Evolutionary conservation across 2,797 vertebrate species (phyloP).

Genomic region (Anguilla megastoma): DNA sequence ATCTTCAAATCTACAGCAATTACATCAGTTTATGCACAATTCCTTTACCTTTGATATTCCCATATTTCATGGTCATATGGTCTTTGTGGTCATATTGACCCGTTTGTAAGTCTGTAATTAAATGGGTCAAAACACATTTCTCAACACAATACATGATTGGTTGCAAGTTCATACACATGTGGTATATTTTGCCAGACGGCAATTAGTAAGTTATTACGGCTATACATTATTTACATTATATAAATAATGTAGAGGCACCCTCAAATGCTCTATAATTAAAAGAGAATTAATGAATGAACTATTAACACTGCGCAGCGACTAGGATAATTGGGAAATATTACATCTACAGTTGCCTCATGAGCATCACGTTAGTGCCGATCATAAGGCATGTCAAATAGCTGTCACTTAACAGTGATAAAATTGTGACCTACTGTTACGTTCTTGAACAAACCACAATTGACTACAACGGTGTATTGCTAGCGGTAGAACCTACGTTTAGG

Average conservation of each 20-base stretch:
- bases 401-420: background rate
- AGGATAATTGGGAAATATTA: background rate
- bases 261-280: background rate
- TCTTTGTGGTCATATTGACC: background rate
- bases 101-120: background rate
- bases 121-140: background rate
- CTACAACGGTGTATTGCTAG: background rate
- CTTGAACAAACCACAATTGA: background rate
- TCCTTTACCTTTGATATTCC: background rate
- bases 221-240: no score
- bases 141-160: background rate
- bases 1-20: no score
- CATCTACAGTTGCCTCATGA: background rate
- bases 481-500: conserved; percentile 43
- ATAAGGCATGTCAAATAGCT: background rate
- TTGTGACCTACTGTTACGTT: background rate
- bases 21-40: background rate
- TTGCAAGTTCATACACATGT: background rate
- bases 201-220: no score
- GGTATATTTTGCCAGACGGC: background rate
- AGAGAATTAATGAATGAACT: background rate
- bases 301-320: background rate
- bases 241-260: background rate
- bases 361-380: background rate
- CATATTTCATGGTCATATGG: no score